Evolutionary conservation across 2,113 vertebrate genomes (phyloP).

Genomic region (Chloebia gouldiae): DNA sequence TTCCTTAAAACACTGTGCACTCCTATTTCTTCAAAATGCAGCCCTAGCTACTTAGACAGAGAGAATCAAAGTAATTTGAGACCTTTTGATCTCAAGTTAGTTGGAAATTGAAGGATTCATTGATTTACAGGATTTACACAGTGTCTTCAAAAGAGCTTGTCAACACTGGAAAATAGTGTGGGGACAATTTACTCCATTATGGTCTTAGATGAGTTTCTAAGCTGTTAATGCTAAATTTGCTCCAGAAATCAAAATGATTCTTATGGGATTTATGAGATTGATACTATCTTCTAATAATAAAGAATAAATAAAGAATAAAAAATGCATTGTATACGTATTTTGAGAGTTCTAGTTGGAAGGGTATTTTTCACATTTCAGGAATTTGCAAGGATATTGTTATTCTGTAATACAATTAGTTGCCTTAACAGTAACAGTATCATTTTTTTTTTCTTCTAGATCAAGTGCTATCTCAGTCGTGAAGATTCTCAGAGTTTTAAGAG

Average conservation of each 20-base stretch:
- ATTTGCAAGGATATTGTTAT: background rate
- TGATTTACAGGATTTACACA: background rate
- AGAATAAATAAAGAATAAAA: background rate
- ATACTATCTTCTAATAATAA: background rate
- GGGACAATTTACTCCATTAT: background rate
- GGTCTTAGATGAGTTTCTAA: background rate
- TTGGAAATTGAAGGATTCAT: background rate
- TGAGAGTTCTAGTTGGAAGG: background rate
- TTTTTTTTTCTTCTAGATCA: conserved; percentile 76
- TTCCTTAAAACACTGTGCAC: background rate
- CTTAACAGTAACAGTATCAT: background rate
- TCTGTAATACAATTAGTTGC: background rate
- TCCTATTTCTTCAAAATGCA: background rate
- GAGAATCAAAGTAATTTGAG: background rate
- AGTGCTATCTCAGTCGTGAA: conserved; percentile 99
- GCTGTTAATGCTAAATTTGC: background rate
- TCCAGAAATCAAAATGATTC: background rate
- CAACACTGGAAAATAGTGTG: background rate
- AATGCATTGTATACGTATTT: fast-evolving
- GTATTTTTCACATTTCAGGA: background rate
- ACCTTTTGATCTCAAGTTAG: background rate
- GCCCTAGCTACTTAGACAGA: background rate
- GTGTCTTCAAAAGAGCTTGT: background rate
- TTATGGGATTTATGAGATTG: background rate
- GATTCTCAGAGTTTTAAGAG: conserved; percentile 94